Percentiles rank a stretch among this genome's conserved stretches.
Evolutionary conservation across 2,113 vertebrate genomes (phyloP).

Genomic region (Oryzias javanicus): DNA sequence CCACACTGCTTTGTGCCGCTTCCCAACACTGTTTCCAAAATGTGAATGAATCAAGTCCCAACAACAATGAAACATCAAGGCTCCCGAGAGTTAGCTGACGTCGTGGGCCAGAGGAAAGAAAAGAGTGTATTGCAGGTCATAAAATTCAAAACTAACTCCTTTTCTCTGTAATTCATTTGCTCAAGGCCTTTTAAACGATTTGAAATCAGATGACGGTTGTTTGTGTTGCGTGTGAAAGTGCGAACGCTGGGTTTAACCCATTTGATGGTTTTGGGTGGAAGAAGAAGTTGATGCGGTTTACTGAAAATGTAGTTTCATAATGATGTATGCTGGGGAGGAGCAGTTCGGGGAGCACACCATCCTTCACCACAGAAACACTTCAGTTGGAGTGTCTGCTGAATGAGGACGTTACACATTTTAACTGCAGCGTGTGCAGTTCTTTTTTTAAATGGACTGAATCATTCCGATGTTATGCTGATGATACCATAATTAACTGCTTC

Average conservation of each 20-base stretch:
- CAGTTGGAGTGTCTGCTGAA: conserved; percentile 6
- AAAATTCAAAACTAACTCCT: neutral
- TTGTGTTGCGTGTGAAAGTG: conserved; percentile 11
- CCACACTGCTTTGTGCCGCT: conserved; percentile 46
- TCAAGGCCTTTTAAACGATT: neutral
- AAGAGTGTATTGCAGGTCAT: neutral
- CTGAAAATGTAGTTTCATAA: conserved; percentile 55
- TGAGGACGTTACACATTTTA: no score
- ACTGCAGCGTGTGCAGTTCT: no score
- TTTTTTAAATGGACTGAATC: no score
- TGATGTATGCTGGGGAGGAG: conserved; percentile 29
- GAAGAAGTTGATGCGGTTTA: conserved; percentile 34
- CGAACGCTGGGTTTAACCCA: conserved; percentile 32
- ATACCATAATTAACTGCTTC: no score
- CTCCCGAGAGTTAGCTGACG: conserved; percentile 28
- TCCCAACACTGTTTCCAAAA: conserved; percentile 48
- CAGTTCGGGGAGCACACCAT: neutral
- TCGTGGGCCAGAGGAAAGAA: neutral
- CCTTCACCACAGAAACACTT: neutral
- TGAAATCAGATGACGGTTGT: neutral
- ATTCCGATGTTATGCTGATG: no score
- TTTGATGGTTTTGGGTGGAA: conserved; percentile 57
- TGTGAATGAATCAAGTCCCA: conserved; percentile 18
- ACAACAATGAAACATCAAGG: conserved; percentile 38
- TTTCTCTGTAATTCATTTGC: no score